Evolutionary conservation across 2,888 invertebrate genomes (phyloP).

Genomic region (Meteorus cinctellus): DNA sequence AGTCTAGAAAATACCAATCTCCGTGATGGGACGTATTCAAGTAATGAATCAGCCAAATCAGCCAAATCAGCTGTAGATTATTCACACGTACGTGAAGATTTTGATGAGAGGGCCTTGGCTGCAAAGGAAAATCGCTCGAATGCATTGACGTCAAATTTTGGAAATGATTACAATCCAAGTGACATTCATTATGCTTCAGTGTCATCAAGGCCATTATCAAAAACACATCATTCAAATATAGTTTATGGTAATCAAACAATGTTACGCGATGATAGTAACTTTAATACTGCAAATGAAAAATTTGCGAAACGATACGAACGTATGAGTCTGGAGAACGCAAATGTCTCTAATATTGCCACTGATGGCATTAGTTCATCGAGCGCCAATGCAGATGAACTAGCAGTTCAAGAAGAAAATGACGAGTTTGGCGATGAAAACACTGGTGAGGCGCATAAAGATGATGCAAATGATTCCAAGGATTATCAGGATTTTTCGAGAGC

Average conservation of each 20-base stretch:
- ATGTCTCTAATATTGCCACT: slow-evolving; percentile 49
- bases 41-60: neutral
- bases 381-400: neutral
- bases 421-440: neutral
- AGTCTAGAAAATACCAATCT: slow-evolving; percentile 43
- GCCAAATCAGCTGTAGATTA: neutral
- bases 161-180: neutral
- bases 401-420: neutral
- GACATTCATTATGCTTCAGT: slow-evolving; percentile 3
- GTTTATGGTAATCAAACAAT: slow-evolving; percentile 39
- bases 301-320: slow-evolving; percentile 54
- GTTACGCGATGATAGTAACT: slow-evolving; percentile 21
- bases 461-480: neutral
- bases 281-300: slow-evolving; percentile 45
- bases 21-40: slow-evolving; percentile 11
- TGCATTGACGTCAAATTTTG: neutral
- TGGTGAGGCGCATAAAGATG: neutral
- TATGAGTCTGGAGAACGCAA: slow-evolving; percentile 61
- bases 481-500: neutral
- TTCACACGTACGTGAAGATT: slow-evolving; percentile 2
- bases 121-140: slow-evolving; percentile 20
- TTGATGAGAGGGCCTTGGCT: slow-evolving; percentile 6
- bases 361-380: neutral
- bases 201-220: neutral
- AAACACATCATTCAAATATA: slow-evolving; percentile 47